Evolutionary conservation across 2,113 vertebrate species (phyloP), one percentile per base, ranked within the genome.

Genomic region (Morone saxatilis): DNA sequence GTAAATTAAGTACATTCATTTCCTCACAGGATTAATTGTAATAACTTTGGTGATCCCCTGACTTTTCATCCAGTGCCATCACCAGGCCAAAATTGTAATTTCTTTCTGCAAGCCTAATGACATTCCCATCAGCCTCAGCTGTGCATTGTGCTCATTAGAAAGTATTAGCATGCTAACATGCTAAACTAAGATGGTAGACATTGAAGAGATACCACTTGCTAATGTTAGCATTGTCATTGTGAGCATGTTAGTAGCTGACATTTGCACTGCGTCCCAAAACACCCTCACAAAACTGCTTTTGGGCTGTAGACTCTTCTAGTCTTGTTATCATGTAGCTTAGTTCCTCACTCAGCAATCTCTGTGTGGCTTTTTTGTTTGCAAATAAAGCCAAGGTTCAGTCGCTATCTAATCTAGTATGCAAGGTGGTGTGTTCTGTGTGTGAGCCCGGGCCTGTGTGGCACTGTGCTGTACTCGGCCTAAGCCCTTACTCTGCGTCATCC

Each of bases 401-500:
- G 4, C 57, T 67, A 43, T 74, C 85, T 62, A 38, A 79, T 83
- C 62, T 69, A 9, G 53, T 57, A 85, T 88, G 65, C 54, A 76
- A 65, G 41, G 63, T 65, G 70, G 53, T 17, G 65, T 40, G 68
- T 59, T 78, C 6, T 80, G 71, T 54, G 79, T 73, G 63, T 62
- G 78, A 76, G 66, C 51, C 31, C 11, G n/a, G 76, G 13, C 71
- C 74, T 54, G 59, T 70, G 67, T 77, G 73, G 69, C 74, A 70
- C 50, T 31, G 48, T 60, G 71, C 72, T 79, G 87, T 80, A 57
- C 86, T 84, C 57, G 38, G 78, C 80, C 79, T 76, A 59, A 80
- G 78, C 78, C 78, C 72, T 69, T 82, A 53, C 75, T 84, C 76
- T 86, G 89, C 88, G 6, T 90, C 90, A 89, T 91, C 87, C 70